These are phyloP conservation scores for Meteorus sp. DNA, from an alignment of 1,140 invertebrate species.

Conservation along the genomic window DNA sequence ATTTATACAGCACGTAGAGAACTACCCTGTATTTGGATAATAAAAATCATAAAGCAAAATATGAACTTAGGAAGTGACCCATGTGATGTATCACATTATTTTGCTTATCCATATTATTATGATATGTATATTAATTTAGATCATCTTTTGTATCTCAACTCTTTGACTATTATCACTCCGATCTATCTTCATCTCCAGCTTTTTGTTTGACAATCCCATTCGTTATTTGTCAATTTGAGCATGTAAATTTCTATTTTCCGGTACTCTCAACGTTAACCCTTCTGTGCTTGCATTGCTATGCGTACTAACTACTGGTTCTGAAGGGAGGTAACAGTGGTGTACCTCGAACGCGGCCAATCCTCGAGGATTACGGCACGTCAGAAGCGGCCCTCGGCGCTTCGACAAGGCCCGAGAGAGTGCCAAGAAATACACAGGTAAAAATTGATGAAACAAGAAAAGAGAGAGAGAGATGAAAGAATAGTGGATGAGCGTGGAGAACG, in stretches of 20 bases:
- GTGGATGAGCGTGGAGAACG: background rate
- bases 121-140: no score
- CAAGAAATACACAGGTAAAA: slow-evolving; percentile 57
- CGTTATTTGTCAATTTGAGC: slow-evolving; percentile 22
- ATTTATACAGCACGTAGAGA: no score
- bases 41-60: no score
- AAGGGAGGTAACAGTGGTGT: slow-evolving; percentile 58
- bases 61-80: no score
- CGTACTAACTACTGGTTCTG: slow-evolving; percentile 58
- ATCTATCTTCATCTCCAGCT: background rate
- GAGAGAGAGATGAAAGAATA: slow-evolving; percentile 21
- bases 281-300: slow-evolving; percentile 53
- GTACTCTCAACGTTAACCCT: slow-evolving; percentile 44
- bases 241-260: slow-evolving; percentile 38
- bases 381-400: slow-evolving; percentile 51
- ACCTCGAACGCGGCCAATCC: slow-evolving; percentile 55
- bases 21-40: no score
- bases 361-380: slow-evolving; percentile 55
- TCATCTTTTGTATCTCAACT: background rate
- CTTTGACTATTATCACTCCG: background rate
- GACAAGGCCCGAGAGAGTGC: slow-evolving; percentile 51
- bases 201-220: background rate
- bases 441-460: slow-evolving; percentile 24
- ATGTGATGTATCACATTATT: no score
- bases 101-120: no score